Base-by-base conservation (phyloP, 2,888 invertebrate genomes). In the Plebejus argus region DNA sequence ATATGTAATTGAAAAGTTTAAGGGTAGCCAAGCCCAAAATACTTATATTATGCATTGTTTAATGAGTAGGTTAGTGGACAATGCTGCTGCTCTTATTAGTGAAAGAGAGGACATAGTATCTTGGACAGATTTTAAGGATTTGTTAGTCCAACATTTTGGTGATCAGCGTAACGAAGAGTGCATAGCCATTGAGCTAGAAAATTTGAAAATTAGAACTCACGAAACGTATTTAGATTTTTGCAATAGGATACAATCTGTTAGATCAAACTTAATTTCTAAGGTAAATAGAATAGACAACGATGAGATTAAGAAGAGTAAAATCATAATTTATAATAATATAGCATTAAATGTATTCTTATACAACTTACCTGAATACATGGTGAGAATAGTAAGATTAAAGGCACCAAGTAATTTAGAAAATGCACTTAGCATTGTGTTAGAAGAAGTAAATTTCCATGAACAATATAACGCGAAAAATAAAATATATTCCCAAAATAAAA, bases 11-110 rank as follows among this genome's bases (percentile, higher is more conserved):
- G 53, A 72, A 20, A 78, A 75, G 8, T 78, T 75, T 70, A 66
- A 77, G 45, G 70, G 78, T 28, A 78, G 53, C 56, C 70, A 78
- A 20, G 76, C 72, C 15, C 76, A 78, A 76, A 77, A 78, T 53
- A 12, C 74, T 3, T 78, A 76, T 78, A 33, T 77, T 23, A 58
- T 72, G 39, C 33, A 77, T 53, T 75, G 56, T 58, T 8, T 75
- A 10, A 75, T 75, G 75, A 75, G 75, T 20, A 53, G 49, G 66
- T 18, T 66, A 70, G 15, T 12, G 5, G 76, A 66, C n/a, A 45
- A 76, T 35, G 61, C 76, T 15, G 58, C 76, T 61, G 76, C 61
- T 56, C n/a, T 58, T 23, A 76, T 76, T 7, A 61, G 76, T 23
- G 77, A 77, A 49, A 53, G 77, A 23, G 77, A 72, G 28, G 77